These are phyloP conservation scores for Spinibarbus caldwelli DNA, from an alignment of 2,797 vertebrate genomes.

Conservation along the genomic window DNA sequence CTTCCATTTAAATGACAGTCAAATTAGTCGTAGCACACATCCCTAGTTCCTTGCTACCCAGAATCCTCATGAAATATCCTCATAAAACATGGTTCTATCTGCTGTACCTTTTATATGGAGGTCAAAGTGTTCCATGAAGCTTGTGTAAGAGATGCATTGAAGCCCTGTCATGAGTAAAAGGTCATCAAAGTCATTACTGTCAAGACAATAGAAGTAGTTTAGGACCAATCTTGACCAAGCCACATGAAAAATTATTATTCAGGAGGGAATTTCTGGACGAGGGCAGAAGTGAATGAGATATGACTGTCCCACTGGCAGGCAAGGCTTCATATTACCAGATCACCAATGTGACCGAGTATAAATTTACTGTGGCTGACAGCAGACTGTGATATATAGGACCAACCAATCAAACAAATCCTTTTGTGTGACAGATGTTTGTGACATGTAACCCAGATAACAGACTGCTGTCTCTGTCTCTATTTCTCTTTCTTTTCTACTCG, in stretches of 20 bases:
- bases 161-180: neutral
- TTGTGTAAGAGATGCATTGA: neutral
- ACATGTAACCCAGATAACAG: constrained; percentile 69
- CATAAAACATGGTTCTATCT: neutral
- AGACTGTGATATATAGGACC: constrained; percentile 70
- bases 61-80: neutral
- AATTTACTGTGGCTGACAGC: constrained; percentile 74
- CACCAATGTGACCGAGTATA: constrained; percentile 72
- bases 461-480: constrained; percentile 57
- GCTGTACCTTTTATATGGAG: neutral
- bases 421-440: constrained; percentile 77
- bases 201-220: neutral
- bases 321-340: constrained; percentile 60
- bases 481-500: constrained; percentile 6
- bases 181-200: constrained; percentile 41
- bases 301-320: constrained; percentile 66
- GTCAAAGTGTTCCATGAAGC: neutral
- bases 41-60: too few relatives aligned
- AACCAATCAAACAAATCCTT: constrained; percentile 75
- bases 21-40: too few relatives aligned
- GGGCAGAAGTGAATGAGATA: constrained; percentile 68
- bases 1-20: too few relatives aligned
- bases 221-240: neutral
- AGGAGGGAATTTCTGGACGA: constrained; percentile 46
- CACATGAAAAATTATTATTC: neutral